Evolutionary conservation across 2,113 vertebrate genomes (phyloP).

Genomic region (Phalacrocorax carbo): DNA sequence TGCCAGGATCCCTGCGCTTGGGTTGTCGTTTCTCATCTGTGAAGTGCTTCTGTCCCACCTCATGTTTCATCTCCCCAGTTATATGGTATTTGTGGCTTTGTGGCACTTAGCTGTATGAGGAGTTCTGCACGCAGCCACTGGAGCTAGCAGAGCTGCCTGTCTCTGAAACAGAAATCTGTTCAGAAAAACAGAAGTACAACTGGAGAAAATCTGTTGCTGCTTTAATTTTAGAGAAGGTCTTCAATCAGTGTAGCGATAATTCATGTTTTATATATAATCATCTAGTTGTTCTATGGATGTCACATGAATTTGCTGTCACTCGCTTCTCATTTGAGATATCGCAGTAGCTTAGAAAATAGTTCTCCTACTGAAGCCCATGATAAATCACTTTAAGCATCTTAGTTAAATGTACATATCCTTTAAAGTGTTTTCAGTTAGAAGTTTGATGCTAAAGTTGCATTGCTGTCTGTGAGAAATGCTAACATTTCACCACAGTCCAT

Average conservation of each 20-base stretch:
- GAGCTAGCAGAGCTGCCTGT: not conserved
- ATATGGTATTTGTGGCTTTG: not conserved
- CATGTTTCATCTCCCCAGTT: not conserved
- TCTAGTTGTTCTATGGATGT: not conserved
- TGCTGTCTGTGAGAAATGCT: not conserved
- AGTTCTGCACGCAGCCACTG: not conserved
- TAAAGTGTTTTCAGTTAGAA: not conserved
- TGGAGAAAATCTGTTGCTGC: not conserved
- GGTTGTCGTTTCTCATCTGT: not conserved
- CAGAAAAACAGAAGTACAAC: not conserved
- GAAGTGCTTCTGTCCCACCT: not conserved
- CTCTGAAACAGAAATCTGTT: not conserved
- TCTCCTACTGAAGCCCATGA: not conserved
- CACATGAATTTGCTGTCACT: not conserved
- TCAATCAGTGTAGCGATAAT: not conserved
- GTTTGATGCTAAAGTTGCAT: not conserved
- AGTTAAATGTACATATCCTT: not conserved
- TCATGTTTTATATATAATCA: not conserved
- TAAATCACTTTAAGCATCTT: not conserved
- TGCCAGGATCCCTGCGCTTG: not conserved
- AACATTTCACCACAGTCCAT: not conserved
- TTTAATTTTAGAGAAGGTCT: not conserved
- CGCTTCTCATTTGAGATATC: not conserved
- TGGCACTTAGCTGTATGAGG: accelerated
- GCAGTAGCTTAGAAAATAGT: not conserved